phyloP scores from a whole-genome alignment of 2,113 vertebrate genomes.

The Mungos mungo region DNA sequence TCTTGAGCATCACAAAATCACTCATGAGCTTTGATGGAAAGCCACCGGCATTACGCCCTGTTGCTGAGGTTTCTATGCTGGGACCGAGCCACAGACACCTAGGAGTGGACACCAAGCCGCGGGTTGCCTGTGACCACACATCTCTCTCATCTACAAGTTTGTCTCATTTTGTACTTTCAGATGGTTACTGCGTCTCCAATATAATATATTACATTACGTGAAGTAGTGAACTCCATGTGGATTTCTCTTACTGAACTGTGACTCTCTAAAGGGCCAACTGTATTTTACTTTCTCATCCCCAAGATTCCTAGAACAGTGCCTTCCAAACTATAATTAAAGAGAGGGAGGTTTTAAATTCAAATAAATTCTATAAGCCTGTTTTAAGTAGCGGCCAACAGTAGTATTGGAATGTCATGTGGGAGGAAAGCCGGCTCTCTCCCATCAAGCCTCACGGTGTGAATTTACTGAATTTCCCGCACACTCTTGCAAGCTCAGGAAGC shows the following conservation, averaged over 20 bases:
- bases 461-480: neutral
- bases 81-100: neutral
- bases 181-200: neutral
- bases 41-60: neutral
- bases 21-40: neutral
- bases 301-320: neutral
- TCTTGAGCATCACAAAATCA: neutral
- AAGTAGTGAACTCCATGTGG: neutral
- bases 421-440: neutral
- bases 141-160: neutral
- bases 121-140: neutral
- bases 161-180: neutral
- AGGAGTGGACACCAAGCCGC: neutral
- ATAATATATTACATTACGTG: neutral
- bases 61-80: too few relatives aligned
- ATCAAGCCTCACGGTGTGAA: neutral
- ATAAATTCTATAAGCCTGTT: neutral
- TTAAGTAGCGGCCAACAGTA: neutral
- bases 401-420: neutral
- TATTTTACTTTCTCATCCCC: constrained; percentile 4
- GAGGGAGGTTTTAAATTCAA: neutral
- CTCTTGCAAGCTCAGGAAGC: neutral
- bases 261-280: neutral
- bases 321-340: neutral
- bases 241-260: neutral